phyloP scores from a whole-genome alignment of 2,113 vertebrate species.

The Tringa solitaria region DNA sequence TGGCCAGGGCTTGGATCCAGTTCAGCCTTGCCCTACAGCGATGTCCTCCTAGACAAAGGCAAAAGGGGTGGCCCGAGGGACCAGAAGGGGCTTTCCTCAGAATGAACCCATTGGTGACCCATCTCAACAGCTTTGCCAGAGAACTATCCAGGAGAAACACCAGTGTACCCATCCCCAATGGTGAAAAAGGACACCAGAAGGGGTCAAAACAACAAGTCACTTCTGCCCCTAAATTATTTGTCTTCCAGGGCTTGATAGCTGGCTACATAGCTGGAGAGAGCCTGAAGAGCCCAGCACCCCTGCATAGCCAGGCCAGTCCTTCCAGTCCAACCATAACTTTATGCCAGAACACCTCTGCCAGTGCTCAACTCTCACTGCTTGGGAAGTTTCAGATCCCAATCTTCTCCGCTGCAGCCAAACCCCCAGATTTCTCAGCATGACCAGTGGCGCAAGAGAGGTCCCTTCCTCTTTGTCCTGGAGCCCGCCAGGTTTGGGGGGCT shows the following conservation, averaged over 20 bases:
- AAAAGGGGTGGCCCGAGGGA: neutral
- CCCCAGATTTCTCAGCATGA: neutral
- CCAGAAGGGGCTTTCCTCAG: neutral
- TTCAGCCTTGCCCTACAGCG: neutral
- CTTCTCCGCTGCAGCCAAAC: no score
- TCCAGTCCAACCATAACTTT: neutral
- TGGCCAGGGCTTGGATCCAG: neutral
- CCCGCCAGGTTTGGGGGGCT: neutral
- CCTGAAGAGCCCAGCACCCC: neutral
- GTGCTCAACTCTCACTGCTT: accelerated
- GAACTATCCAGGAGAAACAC: neutral
- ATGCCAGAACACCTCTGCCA: neutral
- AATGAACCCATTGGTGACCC: neutral
- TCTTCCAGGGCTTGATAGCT: neutral
- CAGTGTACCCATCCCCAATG: accelerated
- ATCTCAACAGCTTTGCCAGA: neutral
- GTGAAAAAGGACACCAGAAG: neutral
- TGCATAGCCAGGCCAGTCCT: neutral
- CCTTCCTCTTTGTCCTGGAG: neutral
- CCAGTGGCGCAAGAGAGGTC: neutral
- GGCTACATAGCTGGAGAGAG: neutral
- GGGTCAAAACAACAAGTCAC: neutral
- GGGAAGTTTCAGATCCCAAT: neutral
- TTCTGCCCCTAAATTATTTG: neutral
- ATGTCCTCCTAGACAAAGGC: neutral